A percentile compares a stretch with the other conserved stretches of the same genome.
These are phyloP conservation scores for Microcaecilia unicolor DNA, from an alignment of 2,797 vertebrate species.

Conservation along the genomic window DNA sequence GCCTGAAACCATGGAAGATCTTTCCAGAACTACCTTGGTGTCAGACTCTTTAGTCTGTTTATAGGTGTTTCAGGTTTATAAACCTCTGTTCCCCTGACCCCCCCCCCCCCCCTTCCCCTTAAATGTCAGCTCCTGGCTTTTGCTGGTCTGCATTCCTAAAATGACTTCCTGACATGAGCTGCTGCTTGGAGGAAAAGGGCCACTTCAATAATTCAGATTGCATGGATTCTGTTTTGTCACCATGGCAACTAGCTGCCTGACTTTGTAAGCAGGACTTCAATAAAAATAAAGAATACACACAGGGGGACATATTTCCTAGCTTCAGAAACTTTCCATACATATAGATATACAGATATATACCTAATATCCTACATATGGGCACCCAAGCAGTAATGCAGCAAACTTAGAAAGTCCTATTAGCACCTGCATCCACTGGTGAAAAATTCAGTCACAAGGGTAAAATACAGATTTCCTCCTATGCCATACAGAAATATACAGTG, in stretches of 20 bases:
- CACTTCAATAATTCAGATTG: constrained; percentile 47
- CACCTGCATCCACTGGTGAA: too few relatives aligned
- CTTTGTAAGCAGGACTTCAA: constrained; percentile 29
- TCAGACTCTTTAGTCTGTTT: too few relatives aligned
- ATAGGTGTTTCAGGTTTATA: too few relatives aligned
- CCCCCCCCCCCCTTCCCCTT: background rate
- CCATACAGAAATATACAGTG: too few relatives aligned
- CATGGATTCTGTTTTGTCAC: constrained; percentile 46
- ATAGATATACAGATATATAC: too few relatives aligned
- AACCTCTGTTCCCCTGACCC: background rate
- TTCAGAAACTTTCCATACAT: constrained; percentile 5
- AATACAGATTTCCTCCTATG: too few relatives aligned
- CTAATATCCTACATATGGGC: too few relatives aligned
- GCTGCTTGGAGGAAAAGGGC: constrained; percentile 39
- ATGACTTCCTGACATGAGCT: constrained; percentile 19
- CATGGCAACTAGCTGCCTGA: constrained; percentile 41
- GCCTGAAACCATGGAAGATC: background rate
- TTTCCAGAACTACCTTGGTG: too few relatives aligned
- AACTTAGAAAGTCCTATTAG: too few relatives aligned
- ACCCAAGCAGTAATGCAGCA: too few relatives aligned
- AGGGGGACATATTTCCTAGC: background rate
- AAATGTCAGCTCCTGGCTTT: background rate
- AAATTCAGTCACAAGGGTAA: too few relatives aligned
- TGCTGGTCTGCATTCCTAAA: background rate
- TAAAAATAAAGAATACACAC: background rate